Base-by-base conservation (phyloP, 2,888 invertebrate species). In the Merodon equestris region DNA sequence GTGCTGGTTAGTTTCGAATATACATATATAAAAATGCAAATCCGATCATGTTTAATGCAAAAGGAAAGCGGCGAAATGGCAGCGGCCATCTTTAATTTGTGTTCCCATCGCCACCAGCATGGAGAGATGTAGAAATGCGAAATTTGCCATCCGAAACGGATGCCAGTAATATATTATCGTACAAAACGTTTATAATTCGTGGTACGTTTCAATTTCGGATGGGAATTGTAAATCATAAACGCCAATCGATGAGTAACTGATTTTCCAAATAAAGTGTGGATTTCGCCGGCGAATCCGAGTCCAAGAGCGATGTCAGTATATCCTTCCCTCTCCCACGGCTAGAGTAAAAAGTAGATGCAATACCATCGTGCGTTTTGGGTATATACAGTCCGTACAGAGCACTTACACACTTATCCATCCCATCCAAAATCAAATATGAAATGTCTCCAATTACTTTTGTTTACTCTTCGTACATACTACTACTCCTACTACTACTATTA, bases 31-130 rank as follows among this genome's bases (percentile, higher is more conserved):
- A n/a, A n/a, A 27, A 27, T 27, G 27, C 27, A 27, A 27, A 27
- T 27, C 27, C 2, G 27, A 27, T 27, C 27, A 27, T 27, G 27
- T 27, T 27, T 2, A 27, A 7, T 27, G 2, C 7, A 2, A 27
- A 58, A 36, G 36, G 50, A 13, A 38, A 14, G 56, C 17, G 45
- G 48, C 60, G 42, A 57, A 63, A 67, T 73, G 73, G 73, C 56
- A 18, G 48, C 54, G 71, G 71, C 73, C 73, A 72, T 66, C 48
- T 66, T 56, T 61, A 71, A 61, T 50, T 72, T 47, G 53, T 72
- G 73, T 27, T 4, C 73, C 72, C 77, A 77, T 44, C 77, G 77
- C 67, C 34, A 68, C 57, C 58, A 27, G 27, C 27, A 27, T 40
- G 12, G 5, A 40, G n/a, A 40, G 40, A 10, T 7, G 9, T 40